Evolutionary conservation across 2,888 invertebrate species (phyloP), one percentile per base, ranked within the genome.

Genomic region (Leucophora obtusa): DNA sequence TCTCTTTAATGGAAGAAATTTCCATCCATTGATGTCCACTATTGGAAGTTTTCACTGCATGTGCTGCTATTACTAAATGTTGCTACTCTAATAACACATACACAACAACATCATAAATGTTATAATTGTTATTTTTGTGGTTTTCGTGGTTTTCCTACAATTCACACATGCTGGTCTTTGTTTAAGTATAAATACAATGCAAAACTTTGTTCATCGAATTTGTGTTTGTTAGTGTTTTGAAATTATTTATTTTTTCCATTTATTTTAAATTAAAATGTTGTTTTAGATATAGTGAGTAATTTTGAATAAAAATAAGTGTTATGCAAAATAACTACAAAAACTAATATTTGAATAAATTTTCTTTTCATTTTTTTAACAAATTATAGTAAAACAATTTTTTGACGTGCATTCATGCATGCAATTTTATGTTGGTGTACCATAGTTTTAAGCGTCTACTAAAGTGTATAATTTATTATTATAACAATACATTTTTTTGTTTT

Each of bases 51-150:
- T 38, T 38, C 11, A 38, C 38, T 11, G 11, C 38, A 38, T 35
- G 10, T 35, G 35, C 7, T 35, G 11, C 38, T 38, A 38, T 38
- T 38, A 38, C 38, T 38, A 38, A 14, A 43, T 38, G 38, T 17
- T 33, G 51, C 18, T 51, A 51, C 51, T 53, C n/a, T 2, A 14
- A 54, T 35, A 65, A 53, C 43, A 43, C 8, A 59, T n/a, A n/a
- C n/a, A n/a, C n/a, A n/a, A 38, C 51, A 69, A n/a, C 68, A 69
- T 72, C 69, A 80, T 76, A 69, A 72, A 47, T 65, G 58, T 69
- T 76, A 58, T 68, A 60, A 69, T 76, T 72, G 72, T 60, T 71
- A 65, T 73, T 75, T 72, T 73, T 73, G 69, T 60, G 76, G 76
- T 71, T 59, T 72, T 6, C 72, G 54, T 35, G 72, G 68, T 50